Evolutionary conservation across 2,113 vertebrate genomes (phyloP).

Genomic region (Cinclus mexicanus): DNA sequence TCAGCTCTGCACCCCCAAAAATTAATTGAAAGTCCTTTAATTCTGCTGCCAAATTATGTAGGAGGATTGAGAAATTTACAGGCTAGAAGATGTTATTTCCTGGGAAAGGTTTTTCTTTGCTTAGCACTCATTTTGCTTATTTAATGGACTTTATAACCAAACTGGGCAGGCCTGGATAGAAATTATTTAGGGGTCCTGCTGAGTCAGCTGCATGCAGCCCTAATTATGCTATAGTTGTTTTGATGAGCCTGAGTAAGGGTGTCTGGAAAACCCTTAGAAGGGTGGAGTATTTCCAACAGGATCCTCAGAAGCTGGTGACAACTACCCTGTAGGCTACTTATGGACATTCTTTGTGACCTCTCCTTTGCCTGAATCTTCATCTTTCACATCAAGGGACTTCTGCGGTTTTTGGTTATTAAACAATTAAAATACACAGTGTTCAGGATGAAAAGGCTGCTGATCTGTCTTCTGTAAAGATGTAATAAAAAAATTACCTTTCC

Average conservation of each 20-base stretch:
- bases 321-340: neutral
- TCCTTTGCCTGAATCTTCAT: neutral
- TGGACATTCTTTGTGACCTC: neutral
- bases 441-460: slow-evolving; percentile 27
- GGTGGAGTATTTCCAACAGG: neutral
- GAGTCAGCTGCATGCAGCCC: neutral
- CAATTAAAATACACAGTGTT: slow-evolving; percentile 35
- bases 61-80: slow-evolving; percentile 7
- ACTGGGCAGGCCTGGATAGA: neutral
- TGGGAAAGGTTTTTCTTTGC: neutral
- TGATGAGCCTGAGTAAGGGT: neutral
- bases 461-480: slow-evolving; percentile 25
- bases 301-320: neutral
- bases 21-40: neutral
- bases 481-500: slow-evolving; percentile 18
- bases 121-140: neutral
- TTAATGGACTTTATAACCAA: neutral
- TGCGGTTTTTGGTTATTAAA: slow-evolving; percentile 23
- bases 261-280: neutral
- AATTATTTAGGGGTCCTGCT: neutral
- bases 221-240: neutral
- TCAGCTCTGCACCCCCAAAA: neutral
- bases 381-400: neutral
- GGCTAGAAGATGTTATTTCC: neutral
- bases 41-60: neutral